phyloP scores from a whole-genome alignment of 2,888 invertebrate genomes.

The Pristionchus japonicus region DNA sequence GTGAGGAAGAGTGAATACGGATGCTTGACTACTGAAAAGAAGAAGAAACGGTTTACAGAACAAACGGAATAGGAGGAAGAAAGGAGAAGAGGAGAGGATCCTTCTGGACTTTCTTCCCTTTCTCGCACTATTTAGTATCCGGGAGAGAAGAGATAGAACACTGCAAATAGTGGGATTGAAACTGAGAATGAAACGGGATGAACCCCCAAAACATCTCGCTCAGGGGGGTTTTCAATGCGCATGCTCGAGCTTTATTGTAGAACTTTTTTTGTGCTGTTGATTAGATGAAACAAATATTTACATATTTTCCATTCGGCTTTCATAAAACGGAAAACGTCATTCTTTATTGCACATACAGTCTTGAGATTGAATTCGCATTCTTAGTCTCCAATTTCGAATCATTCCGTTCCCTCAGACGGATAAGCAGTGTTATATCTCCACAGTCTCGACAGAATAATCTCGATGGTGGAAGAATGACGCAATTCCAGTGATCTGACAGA shows the following conservation, averaged over 20 bases:
- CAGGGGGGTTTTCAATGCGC: too few species aligned
- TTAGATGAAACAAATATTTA: too few species aligned
- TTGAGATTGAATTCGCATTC: too few species aligned
- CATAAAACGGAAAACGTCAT: too few species aligned
- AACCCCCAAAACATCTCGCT: too few species aligned
- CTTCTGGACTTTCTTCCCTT: not conserved
- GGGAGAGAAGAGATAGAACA: not conserved
- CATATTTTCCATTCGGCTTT: too few species aligned
- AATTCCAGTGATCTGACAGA: not conserved
- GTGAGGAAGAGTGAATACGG: not conserved
- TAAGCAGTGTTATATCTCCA: too few species aligned
- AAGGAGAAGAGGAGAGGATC: not conserved
- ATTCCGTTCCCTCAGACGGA: too few species aligned
- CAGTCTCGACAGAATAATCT: not conserved
- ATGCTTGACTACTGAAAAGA: not conserved
- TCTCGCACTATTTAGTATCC: not conserved
- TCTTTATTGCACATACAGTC: too few species aligned
- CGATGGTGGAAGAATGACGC: not conserved
- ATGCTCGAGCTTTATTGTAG: too few species aligned
- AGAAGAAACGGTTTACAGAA: not conserved
- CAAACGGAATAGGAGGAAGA: not conserved
- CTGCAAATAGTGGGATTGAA: not conserved
- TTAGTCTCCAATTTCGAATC: too few species aligned
- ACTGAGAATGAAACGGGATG: not conserved
- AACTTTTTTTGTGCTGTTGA: too few species aligned